phyloP scores from a whole-genome alignment of 2,797 vertebrate species.

The Pelochelys cantorii region DNA sequence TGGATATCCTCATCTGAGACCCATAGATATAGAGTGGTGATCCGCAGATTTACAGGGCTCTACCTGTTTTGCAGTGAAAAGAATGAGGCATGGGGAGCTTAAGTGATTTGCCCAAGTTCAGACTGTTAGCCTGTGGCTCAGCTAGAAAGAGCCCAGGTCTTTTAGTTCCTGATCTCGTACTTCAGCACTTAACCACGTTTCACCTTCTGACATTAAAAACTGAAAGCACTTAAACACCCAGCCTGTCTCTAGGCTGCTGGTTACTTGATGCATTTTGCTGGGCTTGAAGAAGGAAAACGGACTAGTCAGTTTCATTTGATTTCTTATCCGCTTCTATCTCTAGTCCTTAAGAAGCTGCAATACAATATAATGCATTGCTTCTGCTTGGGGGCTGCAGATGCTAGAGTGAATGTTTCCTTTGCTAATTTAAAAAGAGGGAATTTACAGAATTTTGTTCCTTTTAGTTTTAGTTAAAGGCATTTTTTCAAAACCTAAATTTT shows the following conservation, averaged over 20 bases:
- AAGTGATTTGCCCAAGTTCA: not conserved
- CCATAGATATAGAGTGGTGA: no score
- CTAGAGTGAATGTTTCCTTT: not conserved
- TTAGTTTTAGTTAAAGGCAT: not conserved
- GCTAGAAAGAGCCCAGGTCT: not conserved
- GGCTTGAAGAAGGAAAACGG: not conserved
- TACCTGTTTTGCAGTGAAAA: not conserved
- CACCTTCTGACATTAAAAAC: not conserved
- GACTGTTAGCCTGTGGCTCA: not conserved
- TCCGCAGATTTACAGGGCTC: no score
- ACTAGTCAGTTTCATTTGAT: not conserved
- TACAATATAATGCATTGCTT: not conserved
- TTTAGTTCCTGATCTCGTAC: not conserved
- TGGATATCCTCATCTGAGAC: no score
- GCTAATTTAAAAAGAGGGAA: not conserved
- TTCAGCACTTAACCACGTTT: not conserved
- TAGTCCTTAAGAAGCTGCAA: not conserved
- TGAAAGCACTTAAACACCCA: not conserved
- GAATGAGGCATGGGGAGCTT: not conserved
- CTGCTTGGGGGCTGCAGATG: not conserved
- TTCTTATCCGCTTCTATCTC: not conserved
- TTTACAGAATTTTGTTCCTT: not conserved
- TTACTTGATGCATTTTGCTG: not conserved
- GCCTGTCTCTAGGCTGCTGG: fast-evolving
- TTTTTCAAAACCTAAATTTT: not conserved